Evolutionary conservation across 37 sponge, comb jelly and placozoan species (phyloP).

Genomic region (Haliclona indistincta): DNA sequence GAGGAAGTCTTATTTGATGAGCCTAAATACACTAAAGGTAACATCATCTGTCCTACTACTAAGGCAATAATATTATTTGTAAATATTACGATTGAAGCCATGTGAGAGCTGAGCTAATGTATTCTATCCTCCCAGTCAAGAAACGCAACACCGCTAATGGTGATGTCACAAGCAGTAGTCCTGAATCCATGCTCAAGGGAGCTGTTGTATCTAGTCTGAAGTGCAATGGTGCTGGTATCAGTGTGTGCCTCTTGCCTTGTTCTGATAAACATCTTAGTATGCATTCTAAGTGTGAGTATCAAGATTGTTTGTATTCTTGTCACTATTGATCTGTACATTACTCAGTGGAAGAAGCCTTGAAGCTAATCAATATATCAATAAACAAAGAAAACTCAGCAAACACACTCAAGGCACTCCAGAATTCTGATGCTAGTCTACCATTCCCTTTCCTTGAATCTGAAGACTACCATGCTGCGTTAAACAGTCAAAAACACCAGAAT

Average conservation of each 20-base stretch:
- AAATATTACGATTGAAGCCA: too few relatives aligned
- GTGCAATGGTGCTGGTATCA: background rate
- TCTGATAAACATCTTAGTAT: background rate
- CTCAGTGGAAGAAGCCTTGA: constrained; percentile 37
- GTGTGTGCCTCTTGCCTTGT: background rate
- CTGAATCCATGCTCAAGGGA: too few relatives aligned
- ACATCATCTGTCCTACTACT: background rate
- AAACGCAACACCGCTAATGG: background rate
- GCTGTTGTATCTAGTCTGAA: background rate
- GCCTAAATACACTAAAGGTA: constrained; percentile 29
- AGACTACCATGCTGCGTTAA: constrained; percentile 33
- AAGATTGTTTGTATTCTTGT: background rate
- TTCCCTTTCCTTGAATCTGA: constrained; percentile 22
- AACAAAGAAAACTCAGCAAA: constrained; percentile 1
- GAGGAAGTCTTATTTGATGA: constrained; percentile 41
- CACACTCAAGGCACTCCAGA: constrained; percentile 19
- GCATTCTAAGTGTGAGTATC: background rate
- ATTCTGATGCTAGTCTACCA: constrained; percentile 19
- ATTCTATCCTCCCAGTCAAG: too few relatives aligned
- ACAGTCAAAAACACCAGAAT: too few relatives aligned
- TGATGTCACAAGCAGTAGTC: background rate
- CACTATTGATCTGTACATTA: background rate
- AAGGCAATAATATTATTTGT: too few relatives aligned
- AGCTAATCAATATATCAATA: constrained; percentile 18
- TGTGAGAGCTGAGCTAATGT: too few relatives aligned